These are phyloP conservation scores for Brachypterus glaber DNA, from an alignment of 2,888 invertebrate species.

Conservation along the genomic window DNA sequence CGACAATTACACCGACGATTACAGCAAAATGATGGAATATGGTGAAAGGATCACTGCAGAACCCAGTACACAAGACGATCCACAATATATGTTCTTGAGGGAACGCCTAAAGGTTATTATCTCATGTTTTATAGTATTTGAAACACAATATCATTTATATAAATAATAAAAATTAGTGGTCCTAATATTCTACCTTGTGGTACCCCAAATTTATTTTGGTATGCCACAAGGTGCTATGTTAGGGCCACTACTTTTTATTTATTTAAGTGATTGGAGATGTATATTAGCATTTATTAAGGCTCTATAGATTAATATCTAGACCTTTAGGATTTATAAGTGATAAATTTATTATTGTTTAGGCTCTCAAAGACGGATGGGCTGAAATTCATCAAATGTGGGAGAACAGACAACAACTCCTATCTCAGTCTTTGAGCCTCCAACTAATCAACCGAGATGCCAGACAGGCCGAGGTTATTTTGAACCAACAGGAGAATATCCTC, in stretches of 20 bases:
- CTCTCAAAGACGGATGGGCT: slow-evolving; percentile 97
- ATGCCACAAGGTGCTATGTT: no score
- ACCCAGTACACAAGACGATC: slow-evolving; percentile 84
- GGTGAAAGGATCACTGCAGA: slow-evolving; percentile 90
- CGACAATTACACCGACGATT: slow-evolving; percentile 97
- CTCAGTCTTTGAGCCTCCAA: slow-evolving; percentile 91
- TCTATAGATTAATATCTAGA: no score
- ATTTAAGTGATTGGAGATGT: no score
- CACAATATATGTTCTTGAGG: slow-evolving; percentile 99
- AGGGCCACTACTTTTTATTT: no score
- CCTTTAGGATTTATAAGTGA: no score
- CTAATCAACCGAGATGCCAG: slow-evolving; percentile 94
- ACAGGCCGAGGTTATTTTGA: slow-evolving; percentile 93
- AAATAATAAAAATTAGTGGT: no score
- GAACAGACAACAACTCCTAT: slow-evolving; percentile 87
- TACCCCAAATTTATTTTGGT: no score
- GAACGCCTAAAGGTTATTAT: slow-evolving; percentile 94
- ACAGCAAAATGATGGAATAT: slow-evolving; percentile 96
- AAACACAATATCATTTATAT: no score
- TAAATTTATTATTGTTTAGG: no score
- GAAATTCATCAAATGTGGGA: slow-evolving; percentile 99
- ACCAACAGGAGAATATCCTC: slow-evolving; percentile 96
- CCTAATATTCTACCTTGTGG: no score
- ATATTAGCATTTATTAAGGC: no score
- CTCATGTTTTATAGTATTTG: no score